Conservation (phyloP, 2,797 vertebrate genomes). For the Myotis vivesi region DNA sequence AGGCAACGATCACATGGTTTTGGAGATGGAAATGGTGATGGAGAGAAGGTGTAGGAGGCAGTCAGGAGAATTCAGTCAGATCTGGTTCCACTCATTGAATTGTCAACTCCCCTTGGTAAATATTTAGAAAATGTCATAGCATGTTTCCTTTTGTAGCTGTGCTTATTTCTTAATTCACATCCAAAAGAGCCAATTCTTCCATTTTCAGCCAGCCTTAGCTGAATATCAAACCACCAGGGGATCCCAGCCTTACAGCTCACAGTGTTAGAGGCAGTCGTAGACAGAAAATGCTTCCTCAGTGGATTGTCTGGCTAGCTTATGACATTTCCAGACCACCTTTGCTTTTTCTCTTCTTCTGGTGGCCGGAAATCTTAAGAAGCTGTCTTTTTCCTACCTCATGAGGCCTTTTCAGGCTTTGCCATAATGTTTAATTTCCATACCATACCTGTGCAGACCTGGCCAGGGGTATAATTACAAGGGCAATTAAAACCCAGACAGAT, state of each 20-base stretch:
- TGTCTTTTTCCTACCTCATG: not conserved
- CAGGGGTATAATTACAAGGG: slow-evolving; percentile 66
- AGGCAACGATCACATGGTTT: not conserved
- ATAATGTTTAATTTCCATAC: slow-evolving; percentile 45
- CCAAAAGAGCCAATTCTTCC: slow-evolving; percentile 35
- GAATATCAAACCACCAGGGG: slow-evolving; percentile 56
- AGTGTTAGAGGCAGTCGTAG: not conserved
- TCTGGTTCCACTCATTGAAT: slow-evolving; percentile 39
- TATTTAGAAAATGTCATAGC: slow-evolving; percentile 70
- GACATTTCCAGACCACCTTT: slow-evolving; percentile 28
- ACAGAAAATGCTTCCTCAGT: slow-evolving; percentile 43
- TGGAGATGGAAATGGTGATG: slow-evolving; percentile 17
- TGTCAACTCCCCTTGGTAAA: slow-evolving; percentile 61
- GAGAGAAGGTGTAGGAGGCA: not conserved
- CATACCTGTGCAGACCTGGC: slow-evolving; percentile 52
- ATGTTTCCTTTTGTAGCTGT: slow-evolving; percentile 52
- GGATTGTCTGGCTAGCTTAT: slow-evolving; percentile 27
- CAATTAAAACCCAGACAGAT: slow-evolving; percentile 67
- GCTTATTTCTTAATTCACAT: slow-evolving; percentile 69
- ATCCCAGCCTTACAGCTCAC: not conserved
- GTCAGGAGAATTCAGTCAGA: slow-evolving; percentile 36
- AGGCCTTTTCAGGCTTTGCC: slow-evolving; percentile 33
- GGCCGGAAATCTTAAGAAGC: slow-evolving; percentile 44
- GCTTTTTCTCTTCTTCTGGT: slow-evolving; percentile 45
- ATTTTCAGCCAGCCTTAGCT: slow-evolving; percentile 53